These are phyloP conservation scores for Megalopta genalis DNA, from an alignment of 1,140 invertebrate genomes.

Conservation along the genomic window DNA sequence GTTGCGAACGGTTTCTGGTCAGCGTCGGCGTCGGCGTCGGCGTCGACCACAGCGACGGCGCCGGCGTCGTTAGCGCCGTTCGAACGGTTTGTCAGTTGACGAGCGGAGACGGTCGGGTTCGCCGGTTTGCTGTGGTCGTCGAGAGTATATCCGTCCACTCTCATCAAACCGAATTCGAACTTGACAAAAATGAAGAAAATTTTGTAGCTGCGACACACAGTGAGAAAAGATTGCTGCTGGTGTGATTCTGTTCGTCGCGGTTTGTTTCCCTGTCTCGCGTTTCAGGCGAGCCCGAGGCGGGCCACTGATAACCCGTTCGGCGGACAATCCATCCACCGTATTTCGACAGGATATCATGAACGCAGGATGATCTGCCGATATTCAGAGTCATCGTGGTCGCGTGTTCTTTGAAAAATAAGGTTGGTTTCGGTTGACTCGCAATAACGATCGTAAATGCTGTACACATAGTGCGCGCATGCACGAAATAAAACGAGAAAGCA, in stretches of 20 bases:
- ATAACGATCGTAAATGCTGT: conserved; percentile 38
- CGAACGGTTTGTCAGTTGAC: conserved; percentile 37
- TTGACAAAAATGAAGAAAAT: neutral
- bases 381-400: conserved; percentile 30
- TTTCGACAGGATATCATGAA: conserved; percentile 17
- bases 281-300: neutral
- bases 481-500: conserved; percentile 10
- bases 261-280: neutral
- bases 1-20: neutral
- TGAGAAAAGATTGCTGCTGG: too few relatives aligned
- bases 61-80: conserved; percentile 22
- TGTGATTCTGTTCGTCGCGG: neutral
- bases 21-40: conserved; percentile 14
- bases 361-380: conserved; percentile 39
- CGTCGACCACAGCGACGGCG: neutral
- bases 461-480: conserved; percentile 28
- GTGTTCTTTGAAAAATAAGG: conserved; percentile 46
- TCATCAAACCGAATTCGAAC: neutral
- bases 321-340: neutral
- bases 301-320: neutral
- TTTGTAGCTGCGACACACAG: neutral
- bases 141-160: conserved; percentile 19
- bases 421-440: conserved; percentile 26
- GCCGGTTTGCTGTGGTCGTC: neutral
- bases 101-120: conserved; percentile 25